These are phyloP conservation scores for Lophotis ruficrista DNA, from an alignment of 2,113 vertebrate genomes.

Conservation along the genomic window DNA sequence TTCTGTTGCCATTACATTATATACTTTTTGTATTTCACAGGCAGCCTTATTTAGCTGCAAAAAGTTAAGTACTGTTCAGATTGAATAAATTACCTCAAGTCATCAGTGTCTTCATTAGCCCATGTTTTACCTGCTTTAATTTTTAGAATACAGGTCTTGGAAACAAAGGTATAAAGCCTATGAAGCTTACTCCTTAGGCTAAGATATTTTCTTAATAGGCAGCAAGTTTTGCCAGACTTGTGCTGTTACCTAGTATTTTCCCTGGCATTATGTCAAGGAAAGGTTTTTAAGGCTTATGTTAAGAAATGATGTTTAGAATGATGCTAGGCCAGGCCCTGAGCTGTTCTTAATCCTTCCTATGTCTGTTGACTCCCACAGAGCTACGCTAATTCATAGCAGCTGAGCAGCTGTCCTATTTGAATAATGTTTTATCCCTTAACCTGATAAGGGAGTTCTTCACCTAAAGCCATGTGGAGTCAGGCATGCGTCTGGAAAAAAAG, in stretches of 20 bases:
- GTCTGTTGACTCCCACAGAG: slow-evolving; percentile 1
- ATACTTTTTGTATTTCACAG: not conserved
- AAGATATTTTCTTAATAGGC: not conserved
- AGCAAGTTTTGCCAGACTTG: not conserved
- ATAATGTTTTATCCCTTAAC: slow-evolving; percentile 16
- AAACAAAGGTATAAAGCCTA: not conserved
- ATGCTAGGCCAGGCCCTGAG: slow-evolving; percentile 14
- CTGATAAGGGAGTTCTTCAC: not conserved
- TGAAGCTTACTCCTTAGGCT: not conserved
- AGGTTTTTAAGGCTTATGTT: slow-evolving; percentile 25
- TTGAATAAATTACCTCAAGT: not conserved
- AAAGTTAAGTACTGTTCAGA: not conserved
- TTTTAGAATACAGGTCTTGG: not conserved
- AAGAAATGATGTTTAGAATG: slow-evolving; percentile 17
- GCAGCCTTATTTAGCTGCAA: not conserved
- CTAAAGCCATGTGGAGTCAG: not conserved
- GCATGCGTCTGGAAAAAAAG: not conserved
- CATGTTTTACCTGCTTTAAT: not conserved
- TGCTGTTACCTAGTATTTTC: not conserved
- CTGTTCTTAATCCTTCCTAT: slow-evolving; percentile 26
- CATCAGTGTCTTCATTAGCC: not conserved
- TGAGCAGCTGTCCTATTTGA: slow-evolving; percentile 5
- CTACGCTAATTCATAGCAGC: slow-evolving; percentile 33
- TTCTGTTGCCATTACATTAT: not conserved
- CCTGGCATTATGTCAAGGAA: not conserved